Evolutionary conservation across 1,140 invertebrate species (phyloP).

Genomic region (Ceratitis capitata): DNA sequence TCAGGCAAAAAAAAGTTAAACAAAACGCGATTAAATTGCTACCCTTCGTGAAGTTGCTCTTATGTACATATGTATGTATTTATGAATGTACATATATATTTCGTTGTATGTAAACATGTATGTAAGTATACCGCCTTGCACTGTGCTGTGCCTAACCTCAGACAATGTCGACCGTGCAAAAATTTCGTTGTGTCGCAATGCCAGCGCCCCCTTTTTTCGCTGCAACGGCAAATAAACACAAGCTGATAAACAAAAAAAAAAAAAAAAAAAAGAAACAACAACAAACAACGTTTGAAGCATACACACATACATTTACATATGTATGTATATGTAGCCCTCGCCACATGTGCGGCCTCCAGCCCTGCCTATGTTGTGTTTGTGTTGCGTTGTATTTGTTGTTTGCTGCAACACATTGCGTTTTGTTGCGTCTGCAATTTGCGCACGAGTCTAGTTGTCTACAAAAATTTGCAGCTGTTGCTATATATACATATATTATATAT

Average conservation of each 20-base stretch:
- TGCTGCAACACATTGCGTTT: background rate
- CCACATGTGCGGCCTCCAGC: background rate
- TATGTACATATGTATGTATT: background rate
- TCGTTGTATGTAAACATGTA: background rate
- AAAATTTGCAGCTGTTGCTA: conserved; percentile 40
- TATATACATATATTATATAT: background rate
- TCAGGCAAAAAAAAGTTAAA: conserved; percentile 20
- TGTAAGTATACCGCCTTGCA: background rate
- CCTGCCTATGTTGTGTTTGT: conserved; percentile 34
- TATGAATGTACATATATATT: background rate
- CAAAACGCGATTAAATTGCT: conserved; percentile 19
- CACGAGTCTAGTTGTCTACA: conserved; percentile 43
- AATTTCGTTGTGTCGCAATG: conserved; percentile 32
- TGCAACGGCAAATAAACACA: background rate
- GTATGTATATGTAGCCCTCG: background rate
- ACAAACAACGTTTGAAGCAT: conserved; percentile 6
- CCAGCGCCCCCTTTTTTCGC: conserved; percentile 8
- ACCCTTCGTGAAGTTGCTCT: conserved; percentile 1
- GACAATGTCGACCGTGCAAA: conserved; percentile 52
- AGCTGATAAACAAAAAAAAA: background rate
- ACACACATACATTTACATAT: too few species aligned
- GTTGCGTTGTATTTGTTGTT: too few species aligned
- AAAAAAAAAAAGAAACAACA: background rate
- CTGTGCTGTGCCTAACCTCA: conserved; percentile 57
- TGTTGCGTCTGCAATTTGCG: conserved; percentile 29